Percentiles rank a stretch among this genome's conserved stretches.
Evolutionary conservation across 2,113 vertebrate genomes (phyloP).

Genomic region (Pantherophis guttatus): DNA sequence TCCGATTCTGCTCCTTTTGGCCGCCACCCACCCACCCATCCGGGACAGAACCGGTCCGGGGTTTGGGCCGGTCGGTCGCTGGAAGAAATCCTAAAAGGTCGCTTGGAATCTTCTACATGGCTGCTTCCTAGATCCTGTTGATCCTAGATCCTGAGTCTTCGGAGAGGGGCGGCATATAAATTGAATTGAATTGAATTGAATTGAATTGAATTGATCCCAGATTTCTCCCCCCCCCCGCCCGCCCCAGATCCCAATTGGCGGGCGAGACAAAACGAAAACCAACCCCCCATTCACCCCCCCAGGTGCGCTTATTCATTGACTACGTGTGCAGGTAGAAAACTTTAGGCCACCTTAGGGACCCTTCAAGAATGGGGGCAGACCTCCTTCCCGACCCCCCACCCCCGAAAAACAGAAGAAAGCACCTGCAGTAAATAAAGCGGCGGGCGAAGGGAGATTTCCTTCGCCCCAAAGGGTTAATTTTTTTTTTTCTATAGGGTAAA

Average conservation of each 20-base stretch:
- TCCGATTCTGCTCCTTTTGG: too few species aligned
- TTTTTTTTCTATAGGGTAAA: background rate
- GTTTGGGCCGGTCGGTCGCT: background rate
- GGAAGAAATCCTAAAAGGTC: background rate
- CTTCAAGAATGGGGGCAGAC: background rate
- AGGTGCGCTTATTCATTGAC: background rate
- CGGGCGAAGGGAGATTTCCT: background rate
- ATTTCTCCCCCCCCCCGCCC: background rate
- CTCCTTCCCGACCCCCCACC: fast-evolving
- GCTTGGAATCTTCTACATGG: background rate
- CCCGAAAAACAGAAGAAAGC: background rate
- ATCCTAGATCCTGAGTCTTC: background rate
- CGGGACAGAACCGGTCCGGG: background rate
- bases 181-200: too few species aligned
- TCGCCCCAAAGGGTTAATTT: background rate
- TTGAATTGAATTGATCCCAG: background rate
- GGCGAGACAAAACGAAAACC: background rate
- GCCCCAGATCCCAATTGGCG: background rate
- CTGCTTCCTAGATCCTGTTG: background rate
- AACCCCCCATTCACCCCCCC: too few species aligned
- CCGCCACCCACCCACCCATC: too few species aligned
- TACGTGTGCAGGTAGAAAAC: background rate
- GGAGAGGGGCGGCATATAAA: too few species aligned
- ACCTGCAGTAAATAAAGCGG: background rate
- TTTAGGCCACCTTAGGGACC: background rate